These are phyloP conservation scores for Axis porcinus DNA, from an alignment of 2,113 vertebrate species.

Conservation along the genomic window DNA sequence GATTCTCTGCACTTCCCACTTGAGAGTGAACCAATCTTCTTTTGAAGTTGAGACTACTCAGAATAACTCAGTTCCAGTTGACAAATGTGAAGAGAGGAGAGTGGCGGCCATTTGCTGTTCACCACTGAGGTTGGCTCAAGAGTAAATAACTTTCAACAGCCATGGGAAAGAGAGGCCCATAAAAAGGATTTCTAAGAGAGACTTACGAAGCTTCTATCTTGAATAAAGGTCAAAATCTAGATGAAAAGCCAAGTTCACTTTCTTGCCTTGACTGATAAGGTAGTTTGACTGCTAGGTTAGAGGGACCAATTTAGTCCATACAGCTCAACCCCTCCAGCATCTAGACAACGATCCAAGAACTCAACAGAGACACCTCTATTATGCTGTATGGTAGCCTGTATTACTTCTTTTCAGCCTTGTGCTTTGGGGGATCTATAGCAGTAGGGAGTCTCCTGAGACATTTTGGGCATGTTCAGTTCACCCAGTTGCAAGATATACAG, in stretches of 20 bases:
- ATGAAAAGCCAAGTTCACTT: conserved; percentile 20
- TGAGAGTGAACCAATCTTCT: neutral
- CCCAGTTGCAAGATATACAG: neutral
- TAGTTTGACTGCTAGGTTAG: neutral
- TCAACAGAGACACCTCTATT: neutral
- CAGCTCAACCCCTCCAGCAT: neutral
- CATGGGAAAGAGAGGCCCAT: neutral
- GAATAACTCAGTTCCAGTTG: neutral
- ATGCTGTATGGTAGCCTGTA: neutral
- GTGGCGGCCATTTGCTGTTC: neutral
- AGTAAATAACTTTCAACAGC: conserved; percentile 17
- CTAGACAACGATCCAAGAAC: neutral
- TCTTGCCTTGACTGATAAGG: conserved; percentile 12
- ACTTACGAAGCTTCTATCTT: neutral
- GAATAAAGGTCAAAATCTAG: conserved; percentile 8
- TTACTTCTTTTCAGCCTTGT: neutral
- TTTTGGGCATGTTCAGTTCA: neutral
- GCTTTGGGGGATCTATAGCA: neutral
- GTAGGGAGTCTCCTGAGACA: neutral
- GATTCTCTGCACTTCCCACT: neutral
- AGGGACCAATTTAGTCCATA: conserved; percentile 2
- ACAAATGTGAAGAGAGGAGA: neutral
- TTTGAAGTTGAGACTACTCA: conserved; percentile 33
- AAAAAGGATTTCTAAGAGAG: neutral
- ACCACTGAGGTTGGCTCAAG: neutral